Evolutionary conservation across 2,113 vertebrate genomes (phyloP).

Genomic region (Greenwoodochromis staneri): DNA sequence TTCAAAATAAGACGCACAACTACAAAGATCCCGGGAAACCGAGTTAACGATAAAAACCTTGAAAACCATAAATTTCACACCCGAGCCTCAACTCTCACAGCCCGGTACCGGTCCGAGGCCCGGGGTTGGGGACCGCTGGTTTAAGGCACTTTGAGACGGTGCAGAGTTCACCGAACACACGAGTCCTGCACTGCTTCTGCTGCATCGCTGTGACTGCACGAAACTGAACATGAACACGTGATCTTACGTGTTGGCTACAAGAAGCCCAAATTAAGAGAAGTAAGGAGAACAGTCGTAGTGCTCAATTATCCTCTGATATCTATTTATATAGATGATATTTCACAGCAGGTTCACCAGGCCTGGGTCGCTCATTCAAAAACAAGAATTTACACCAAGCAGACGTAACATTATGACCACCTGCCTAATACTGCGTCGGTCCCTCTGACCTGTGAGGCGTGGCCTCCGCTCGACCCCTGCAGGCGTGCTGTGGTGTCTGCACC

Average conservation of each 20-base stretch:
- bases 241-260: neutral
- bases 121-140: neutral
- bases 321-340: neutral
- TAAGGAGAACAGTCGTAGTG: accelerated
- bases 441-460: neutral
- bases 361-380: neutral
- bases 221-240: accelerated
- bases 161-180: accelerated
- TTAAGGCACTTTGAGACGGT: neutral
- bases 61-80: neutral
- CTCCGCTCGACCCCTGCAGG: neutral
- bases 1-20: neutral
- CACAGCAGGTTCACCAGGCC: neutral
- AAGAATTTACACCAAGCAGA: neutral
- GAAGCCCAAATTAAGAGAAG: neutral
- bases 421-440: accelerated
- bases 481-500: neutral
- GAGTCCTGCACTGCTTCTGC: neutral
- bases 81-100: neutral
- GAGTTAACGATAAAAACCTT: accelerated
- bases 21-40: neutral
- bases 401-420: neutral
- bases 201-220: accelerated
- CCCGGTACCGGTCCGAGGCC: accelerated
- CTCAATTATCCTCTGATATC: neutral